Conservation (phyloP, 2,888 invertebrate species). For the Odontocolon sp. region DNA sequence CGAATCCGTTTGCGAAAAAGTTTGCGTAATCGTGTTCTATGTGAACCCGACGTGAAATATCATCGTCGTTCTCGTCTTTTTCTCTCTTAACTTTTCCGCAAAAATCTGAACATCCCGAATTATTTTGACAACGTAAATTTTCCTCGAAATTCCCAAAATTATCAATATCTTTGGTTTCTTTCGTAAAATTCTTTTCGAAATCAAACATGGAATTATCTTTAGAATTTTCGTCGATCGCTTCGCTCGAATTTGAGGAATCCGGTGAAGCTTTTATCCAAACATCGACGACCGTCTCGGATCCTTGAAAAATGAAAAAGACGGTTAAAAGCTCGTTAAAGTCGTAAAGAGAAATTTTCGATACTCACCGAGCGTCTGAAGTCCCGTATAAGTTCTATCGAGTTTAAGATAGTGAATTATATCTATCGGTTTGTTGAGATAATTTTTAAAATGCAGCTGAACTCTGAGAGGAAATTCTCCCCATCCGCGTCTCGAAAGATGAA, state of each 20-base stretch:
- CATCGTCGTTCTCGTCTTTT: constrained; percentile 1
- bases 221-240: constrained; percentile 22
- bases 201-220: constrained; percentile 20
- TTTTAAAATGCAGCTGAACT: constrained; percentile 90
- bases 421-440: constrained; percentile 88
- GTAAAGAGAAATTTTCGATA: background rate
- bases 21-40: constrained; percentile 62
- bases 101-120: background rate
- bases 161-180: constrained; percentile 29
- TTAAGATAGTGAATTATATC: constrained; percentile 90
- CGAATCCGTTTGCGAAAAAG: constrained; percentile 21
- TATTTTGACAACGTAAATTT: background rate
- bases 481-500: constrained; percentile 91
- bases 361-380: constrained; percentile 90
- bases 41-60: constrained; percentile 40
- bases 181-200: constrained; percentile 20
- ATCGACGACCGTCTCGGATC: constrained; percentile 90
- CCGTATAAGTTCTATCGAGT: constrained; percentile 91
- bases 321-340: background rate
- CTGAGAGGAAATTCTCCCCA: constrained; percentile 96
- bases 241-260: constrained; percentile 6
- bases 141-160: constrained; percentile 13
- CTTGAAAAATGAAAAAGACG: constrained; percentile 77
- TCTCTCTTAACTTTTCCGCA: constrained; percentile 35
- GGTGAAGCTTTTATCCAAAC: constrained; percentile 82